A percentile compares a stretch with the other conserved stretches of the same genome.
Evolutionary conservation across 2,888 invertebrate genomes (phyloP).

Genomic region (Cephus runcator): DNA sequence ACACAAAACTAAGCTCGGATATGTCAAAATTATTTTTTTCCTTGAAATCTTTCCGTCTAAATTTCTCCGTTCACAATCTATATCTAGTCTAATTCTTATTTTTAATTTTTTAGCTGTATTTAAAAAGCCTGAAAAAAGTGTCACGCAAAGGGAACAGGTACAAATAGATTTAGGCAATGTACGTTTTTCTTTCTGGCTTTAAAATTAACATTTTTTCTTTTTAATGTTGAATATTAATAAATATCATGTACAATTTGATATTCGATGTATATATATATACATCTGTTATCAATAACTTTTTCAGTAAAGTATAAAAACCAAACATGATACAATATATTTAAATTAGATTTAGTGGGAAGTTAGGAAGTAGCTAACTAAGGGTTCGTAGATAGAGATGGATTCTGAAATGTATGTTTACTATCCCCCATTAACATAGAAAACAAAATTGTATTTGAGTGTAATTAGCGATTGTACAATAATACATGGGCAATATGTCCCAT

Average conservation of each 20-base stretch:
- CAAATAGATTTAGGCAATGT: no score
- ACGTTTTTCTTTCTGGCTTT: no score
- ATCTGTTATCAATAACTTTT: not conserved
- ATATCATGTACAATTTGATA: not conserved
- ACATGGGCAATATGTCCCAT: not conserved
- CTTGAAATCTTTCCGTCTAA: not conserved
- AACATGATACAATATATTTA: not conserved
- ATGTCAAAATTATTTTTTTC: not conserved
- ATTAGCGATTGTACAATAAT: not conserved
- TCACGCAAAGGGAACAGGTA: no score
- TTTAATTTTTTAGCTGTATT: not conserved
- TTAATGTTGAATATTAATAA: not conserved
- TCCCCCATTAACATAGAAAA: not conserved
- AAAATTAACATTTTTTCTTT: not conserved
- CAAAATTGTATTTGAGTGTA: not conserved
- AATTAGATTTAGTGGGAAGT: not conserved
- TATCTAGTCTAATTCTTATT: not conserved
- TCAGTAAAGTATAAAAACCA: not conserved
- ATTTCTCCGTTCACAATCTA: not conserved
- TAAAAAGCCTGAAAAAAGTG: not conserved
- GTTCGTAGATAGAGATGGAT: not conserved
- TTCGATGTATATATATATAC: no score
- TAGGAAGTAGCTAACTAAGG: not conserved
- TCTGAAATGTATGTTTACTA: not conserved
- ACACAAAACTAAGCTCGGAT: no score